Evolutionary conservation across 2,888 invertebrate genomes (phyloP).

Genomic region (Mamestra brassicae): DNA sequence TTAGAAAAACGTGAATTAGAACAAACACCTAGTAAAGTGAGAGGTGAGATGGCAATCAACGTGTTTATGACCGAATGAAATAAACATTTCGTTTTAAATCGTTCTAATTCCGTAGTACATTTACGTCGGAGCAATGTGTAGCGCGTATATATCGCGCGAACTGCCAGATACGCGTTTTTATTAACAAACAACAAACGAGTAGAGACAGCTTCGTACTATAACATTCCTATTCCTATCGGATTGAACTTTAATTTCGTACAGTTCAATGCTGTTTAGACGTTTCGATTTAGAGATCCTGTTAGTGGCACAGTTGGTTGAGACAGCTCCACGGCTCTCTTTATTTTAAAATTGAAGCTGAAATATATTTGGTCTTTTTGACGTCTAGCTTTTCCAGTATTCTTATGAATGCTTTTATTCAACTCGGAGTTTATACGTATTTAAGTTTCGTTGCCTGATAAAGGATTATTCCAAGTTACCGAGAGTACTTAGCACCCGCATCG

Average conservation of each 20-base stretch:
- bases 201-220: conserved; percentile 50
- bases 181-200: conserved; percentile 66
- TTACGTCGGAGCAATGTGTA: conserved; percentile 69
- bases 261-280: conserved; percentile 57
- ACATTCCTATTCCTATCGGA: conserved; percentile 38
- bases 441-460: not conserved
- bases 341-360: conserved; percentile 33
- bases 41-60: conserved; percentile 27
- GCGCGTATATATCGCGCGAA: conserved; percentile 32
- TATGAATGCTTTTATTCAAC: conserved; percentile 21
- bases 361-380: conserved; percentile 19
- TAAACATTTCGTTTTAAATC: conserved; percentile 67
- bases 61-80: conserved; percentile 66
- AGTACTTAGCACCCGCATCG: not conserved
- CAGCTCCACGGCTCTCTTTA: conserved; percentile 37
- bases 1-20: conserved; percentile 3
- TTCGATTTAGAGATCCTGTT: conserved; percentile 59
- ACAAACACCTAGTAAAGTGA: not conserved
- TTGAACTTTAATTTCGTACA: conserved; percentile 56
- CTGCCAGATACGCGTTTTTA: conserved; percentile 68
- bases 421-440: not conserved
- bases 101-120: conserved; percentile 78
- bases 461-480: not conserved
- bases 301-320: conserved; percentile 47
- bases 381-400: conserved; percentile 16